Evolutionary conservation across 2,113 vertebrate genomes (phyloP).

Genomic region (Cromileptes altivelis): DNA sequence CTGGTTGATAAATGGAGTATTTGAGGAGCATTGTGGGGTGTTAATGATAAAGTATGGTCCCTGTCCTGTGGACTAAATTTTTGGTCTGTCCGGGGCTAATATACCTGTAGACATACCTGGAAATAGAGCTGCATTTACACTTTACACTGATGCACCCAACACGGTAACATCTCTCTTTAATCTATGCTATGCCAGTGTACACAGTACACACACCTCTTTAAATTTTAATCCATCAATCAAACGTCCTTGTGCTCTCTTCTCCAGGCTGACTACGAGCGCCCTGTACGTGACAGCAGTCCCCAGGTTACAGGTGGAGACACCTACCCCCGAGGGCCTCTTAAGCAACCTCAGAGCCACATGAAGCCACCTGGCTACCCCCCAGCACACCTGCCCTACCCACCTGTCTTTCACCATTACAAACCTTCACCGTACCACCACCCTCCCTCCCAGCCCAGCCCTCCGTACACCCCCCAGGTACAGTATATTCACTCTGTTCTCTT

Average conservation of each 20-base stretch:
- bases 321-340: constrained; percentile 92
- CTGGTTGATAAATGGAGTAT: constrained; percentile 58
- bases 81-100: constrained; percentile 25
- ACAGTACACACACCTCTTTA: neutral
- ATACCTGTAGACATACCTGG: constrained; percentile 9
- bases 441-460: constrained; percentile 90
- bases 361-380: constrained; percentile 91
- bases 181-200: neutral
- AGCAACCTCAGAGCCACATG: constrained; percentile 96
- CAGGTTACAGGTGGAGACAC: constrained; percentile 91
- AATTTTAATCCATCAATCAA: neutral
- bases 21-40: constrained; percentile 22
- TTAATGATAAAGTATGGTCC: constrained; percentile 58
- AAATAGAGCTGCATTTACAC: constrained; percentile 10
- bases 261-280: constrained; percentile 94
- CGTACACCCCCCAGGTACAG: constrained; percentile 91
- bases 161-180: constrained; percentile 2
- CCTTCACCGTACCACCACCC: constrained; percentile 91
- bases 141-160: neutral
- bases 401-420: constrained; percentile 93
- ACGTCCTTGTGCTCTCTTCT: neutral
- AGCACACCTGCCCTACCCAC: constrained; percentile 90
- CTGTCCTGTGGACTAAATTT: constrained; percentile 52
- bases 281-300: constrained; percentile 90
- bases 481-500: neutral